These are phyloP conservation scores for Dreissena rostriformis DNA, from an alignment of 1,140 invertebrate species.

Conservation along the genomic window DNA sequence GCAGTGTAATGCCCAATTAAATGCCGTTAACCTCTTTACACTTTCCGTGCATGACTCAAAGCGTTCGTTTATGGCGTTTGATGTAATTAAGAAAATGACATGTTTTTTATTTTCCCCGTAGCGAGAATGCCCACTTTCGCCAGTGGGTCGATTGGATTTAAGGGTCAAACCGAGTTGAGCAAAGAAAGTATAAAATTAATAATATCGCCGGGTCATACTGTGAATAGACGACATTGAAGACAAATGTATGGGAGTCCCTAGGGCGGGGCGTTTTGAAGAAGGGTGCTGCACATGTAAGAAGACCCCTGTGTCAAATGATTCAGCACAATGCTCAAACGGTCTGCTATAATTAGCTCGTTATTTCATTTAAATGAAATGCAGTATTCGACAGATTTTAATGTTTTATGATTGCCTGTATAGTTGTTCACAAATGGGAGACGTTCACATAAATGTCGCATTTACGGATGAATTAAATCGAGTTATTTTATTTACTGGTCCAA, in stretches of 20 bases:
- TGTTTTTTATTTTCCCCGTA: slow-evolving; percentile 42
- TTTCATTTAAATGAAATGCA: slow-evolving; percentile 15
- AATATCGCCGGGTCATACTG: slow-evolving; percentile 7
- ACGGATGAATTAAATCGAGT: neutral
- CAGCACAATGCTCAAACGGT: neutral
- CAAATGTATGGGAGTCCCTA: slow-evolving; percentile 19
- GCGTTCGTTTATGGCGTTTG: slow-evolving; percentile 17
- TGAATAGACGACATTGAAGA: slow-evolving; percentile 21
- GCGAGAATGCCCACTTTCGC: slow-evolving; percentile 16
- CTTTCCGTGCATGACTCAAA: slow-evolving; percentile 29
- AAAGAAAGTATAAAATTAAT: slow-evolving; percentile 31
- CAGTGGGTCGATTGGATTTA: neutral
- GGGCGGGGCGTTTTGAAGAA: neutral
- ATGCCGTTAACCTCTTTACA: too few species aligned
- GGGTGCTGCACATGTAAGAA: too few species aligned
- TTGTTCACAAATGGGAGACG: neutral
- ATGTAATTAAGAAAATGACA: slow-evolving; percentile 51
- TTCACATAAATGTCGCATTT: neutral
- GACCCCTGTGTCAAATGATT: too few species aligned
- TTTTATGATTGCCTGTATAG: neutral
- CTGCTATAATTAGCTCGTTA: neutral
- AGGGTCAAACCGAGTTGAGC: slow-evolving; percentile 33
- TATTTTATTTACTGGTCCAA: too few species aligned
- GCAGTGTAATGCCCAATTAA: too few species aligned
- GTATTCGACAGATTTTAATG: neutral